Conservation (phyloP, 2,113 vertebrate species). For the Lasiurus borealis region DNA sequence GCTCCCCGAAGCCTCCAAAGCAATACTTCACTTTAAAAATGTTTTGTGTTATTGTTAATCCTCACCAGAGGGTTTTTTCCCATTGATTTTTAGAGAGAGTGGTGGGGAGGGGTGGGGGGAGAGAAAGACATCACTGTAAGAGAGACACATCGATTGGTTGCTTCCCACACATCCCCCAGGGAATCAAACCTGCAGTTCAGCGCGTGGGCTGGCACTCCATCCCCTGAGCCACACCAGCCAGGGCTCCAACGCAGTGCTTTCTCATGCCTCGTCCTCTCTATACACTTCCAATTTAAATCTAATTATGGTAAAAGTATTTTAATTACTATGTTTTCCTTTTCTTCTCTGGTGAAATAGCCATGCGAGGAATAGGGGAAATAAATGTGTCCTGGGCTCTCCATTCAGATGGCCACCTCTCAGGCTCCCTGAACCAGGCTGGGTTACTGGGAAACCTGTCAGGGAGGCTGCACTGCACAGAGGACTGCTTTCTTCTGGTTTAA, state of each 20-base stretch:
- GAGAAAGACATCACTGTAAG: too few species aligned
- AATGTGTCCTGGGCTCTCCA: neutral
- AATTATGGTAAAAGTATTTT: slow-evolving; percentile 36
- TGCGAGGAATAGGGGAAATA: neutral
- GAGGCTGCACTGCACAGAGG: neutral
- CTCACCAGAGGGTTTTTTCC: too few species aligned
- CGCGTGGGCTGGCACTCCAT: too few species aligned
- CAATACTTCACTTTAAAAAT: neutral
- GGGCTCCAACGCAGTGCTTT: neutral
- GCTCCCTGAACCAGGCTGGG: neutral
- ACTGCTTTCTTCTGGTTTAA: neutral
- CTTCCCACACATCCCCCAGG: too few species aligned
- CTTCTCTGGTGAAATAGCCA: neutral
- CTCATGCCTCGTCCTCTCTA: neutral
- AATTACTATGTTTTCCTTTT: neutral
- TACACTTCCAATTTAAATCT: slow-evolving; percentile 47
- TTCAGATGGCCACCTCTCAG: neutral
- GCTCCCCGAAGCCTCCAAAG: neutral
- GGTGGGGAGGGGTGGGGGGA: too few species aligned
- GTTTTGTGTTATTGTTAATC: too few species aligned
- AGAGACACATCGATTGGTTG: too few species aligned
- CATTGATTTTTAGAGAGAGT: too few species aligned
- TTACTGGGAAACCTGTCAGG: neutral
- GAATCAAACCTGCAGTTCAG: too few species aligned
- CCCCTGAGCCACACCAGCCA: too few species aligned